Evolutionary conservation across 2,888 invertebrate genomes (phyloP).

Genomic region (Glyphotaelius pellucidus): DNA sequence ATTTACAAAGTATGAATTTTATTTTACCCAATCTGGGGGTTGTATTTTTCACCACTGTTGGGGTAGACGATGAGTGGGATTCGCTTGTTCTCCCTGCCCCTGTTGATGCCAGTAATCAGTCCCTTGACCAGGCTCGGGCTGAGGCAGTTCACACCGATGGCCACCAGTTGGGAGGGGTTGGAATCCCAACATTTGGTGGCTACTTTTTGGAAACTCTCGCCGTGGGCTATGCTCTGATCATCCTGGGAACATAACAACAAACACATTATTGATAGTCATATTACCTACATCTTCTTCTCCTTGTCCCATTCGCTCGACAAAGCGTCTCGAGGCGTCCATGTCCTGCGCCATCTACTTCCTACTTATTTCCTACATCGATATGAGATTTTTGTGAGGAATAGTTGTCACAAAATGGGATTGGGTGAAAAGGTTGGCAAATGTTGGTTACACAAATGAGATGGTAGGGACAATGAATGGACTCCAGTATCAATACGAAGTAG

Average conservation of each 20-base stretch:
- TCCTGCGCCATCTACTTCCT: no score
- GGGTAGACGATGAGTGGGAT: constrained; percentile 93
- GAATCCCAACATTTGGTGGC: constrained; percentile 84
- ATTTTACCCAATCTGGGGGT: constrained; percentile 81
- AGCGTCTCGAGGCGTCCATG: no score
- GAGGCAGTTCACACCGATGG: constrained; percentile 94
- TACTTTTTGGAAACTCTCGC: constrained; percentile 87
- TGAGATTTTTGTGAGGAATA: no score
- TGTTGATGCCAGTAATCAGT: constrained; percentile 75
- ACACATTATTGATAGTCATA: no score
- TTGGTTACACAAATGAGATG: no score
- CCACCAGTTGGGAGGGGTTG: constrained; percentile 85
- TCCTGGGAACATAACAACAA: constrained; percentile 69
- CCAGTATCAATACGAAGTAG: no score
- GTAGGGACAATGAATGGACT: no score
- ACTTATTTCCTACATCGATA: no score
- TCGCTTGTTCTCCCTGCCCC: constrained; percentile 74
- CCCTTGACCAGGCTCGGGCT: constrained; percentile 74
- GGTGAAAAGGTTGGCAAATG: no score
- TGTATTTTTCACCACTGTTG: constrained; percentile 92
- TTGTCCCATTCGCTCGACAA: no score
- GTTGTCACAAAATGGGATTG: no score
- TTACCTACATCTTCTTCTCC: no score
- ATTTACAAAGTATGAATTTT: background rate
- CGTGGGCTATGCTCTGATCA: constrained; percentile 83